Evolutionary conservation across 2,888 invertebrate genomes (phyloP).

Genomic region (Caenorhabditis doughertyi): DNA sequence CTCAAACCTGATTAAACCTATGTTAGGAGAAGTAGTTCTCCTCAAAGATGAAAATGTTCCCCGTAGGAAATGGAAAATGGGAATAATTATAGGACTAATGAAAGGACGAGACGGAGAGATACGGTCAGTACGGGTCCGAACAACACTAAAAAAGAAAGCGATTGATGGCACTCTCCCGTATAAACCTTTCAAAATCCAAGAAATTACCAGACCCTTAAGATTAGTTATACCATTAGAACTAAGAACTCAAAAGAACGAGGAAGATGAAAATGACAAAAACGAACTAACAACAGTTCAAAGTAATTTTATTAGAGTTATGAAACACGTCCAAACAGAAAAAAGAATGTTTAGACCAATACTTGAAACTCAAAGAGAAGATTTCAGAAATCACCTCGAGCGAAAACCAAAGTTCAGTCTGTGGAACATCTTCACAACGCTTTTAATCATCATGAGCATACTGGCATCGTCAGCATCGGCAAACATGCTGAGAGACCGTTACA

Average conservation of each 20-base stretch:
- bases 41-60: neutral
- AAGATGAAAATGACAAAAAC: neutral
- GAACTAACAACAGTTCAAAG: neutral
- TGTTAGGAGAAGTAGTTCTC: conserved; percentile 26
- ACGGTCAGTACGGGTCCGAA: neutral
- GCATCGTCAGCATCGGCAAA: no score
- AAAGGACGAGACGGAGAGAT: conserved; percentile 13
- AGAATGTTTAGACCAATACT: no score
- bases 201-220: neutral
- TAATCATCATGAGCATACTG: no score
- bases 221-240: conserved; percentile 1
- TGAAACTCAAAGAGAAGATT: no score
- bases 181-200: neutral
- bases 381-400: no score
- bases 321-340: neutral
- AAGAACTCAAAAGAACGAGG: neutral
- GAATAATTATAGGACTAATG: conserved; percentile 5
- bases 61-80: conserved; percentile 4
- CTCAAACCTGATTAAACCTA: neutral
- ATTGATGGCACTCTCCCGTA: neutral
- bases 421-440: no score
- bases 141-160: neutral
- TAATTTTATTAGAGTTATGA: no score
- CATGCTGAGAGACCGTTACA: neutral
- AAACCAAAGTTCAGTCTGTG: no score